A percentile compares a stretch with the other conserved stretches of the same genome.
Conservation (phyloP, 2,888 invertebrate species). For the Lottia gigantea region DNA sequence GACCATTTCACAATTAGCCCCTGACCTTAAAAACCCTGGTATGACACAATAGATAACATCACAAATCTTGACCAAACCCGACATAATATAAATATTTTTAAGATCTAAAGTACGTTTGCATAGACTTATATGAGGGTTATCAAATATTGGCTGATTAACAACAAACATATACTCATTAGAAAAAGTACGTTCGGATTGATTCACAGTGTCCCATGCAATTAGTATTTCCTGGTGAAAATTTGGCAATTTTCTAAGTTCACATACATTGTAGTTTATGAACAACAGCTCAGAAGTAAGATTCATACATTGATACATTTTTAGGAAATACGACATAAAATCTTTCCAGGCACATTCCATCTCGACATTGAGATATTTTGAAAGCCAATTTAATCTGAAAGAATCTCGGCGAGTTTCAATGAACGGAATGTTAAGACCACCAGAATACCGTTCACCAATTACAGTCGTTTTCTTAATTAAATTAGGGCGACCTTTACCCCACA, state of each 20-base stretch:
- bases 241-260: background rate
- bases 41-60: background rate
- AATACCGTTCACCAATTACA: background rate
- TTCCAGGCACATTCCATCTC: background rate
- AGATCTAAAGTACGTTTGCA: background rate
- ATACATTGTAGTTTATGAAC: background rate
- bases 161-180: background rate
- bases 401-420: background rate
- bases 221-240: background rate
- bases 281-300: background rate
- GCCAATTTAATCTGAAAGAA: background rate
- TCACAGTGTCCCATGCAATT: background rate
- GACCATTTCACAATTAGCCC: background rate
- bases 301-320: background rate
- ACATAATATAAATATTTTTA: background rate
- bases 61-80: background rate
- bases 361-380: background rate
- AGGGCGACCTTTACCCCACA: background rate
- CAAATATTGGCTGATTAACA: background rate
- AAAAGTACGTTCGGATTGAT: background rate
- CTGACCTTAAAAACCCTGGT: background rate
- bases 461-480: background rate
- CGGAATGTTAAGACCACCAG: background rate
- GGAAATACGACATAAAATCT: background rate
- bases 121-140: background rate